Conservation (phyloP, 2,888 invertebrate species). For the Luperina testacea region DNA sequence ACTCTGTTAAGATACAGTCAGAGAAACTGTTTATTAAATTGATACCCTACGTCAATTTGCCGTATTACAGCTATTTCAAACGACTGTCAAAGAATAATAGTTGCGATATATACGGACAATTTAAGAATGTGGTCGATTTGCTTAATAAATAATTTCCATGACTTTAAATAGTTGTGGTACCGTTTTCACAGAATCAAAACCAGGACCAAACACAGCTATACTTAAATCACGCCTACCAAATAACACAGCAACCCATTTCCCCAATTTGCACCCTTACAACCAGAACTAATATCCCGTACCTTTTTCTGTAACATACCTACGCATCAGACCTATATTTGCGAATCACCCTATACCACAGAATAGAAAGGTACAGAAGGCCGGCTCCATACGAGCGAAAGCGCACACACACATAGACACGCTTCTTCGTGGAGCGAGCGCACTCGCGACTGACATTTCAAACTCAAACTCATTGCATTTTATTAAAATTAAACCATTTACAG, state of each 20-base stretch:
- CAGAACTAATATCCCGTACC: conserved; percentile 46
- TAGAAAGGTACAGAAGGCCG: conserved; percentile 1
- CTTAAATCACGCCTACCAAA: conserved; percentile 21
- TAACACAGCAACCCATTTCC: conserved; percentile 35
- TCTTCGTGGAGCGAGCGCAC: background rate
- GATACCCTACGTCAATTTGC: background rate
- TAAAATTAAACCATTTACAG: background rate
- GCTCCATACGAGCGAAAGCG: background rate
- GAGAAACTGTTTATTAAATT: background rate
- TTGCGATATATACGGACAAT: background rate
- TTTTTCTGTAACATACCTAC: conserved; percentile 35
- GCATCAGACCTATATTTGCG: conserved; percentile 15
- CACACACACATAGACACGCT: background rate
- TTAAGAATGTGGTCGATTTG: background rate
- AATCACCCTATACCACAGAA: conserved; percentile 4
- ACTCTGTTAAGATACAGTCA: background rate
- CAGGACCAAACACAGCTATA: background rate
- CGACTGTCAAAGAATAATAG: background rate
- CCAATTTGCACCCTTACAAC: conserved; percentile 55
- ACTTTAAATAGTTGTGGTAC: background rate
- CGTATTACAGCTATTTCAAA: background rate
- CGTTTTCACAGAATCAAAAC: background rate
- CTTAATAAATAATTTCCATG: background rate
- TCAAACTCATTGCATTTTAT: background rate
- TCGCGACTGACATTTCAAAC: background rate